Evolutionary conservation across 2,797 vertebrate species (phyloP), one percentile per base, ranked within the genome.

Genomic region (Zalophus californianus): DNA sequence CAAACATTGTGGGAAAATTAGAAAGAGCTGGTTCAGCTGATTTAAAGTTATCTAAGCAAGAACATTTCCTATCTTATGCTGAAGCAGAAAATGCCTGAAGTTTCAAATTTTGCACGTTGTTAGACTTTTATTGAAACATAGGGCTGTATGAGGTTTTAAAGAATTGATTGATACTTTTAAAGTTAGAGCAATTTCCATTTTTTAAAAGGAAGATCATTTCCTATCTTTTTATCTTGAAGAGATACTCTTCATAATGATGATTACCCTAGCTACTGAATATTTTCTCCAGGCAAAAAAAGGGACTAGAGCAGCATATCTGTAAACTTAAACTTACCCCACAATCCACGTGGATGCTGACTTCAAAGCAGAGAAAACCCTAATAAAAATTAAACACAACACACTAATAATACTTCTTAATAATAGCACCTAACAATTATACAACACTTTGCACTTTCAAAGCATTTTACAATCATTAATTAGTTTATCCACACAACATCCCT

Each of bases 401-500:
- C 83, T 97, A 97, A 96, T 98, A 96, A 97, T 68, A 96, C 92
- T 97, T 94, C 96, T 97, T 97, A 96, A 97, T 97, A 97, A 97
- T 95, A 93, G 97, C 94, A 98, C 93, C 95, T 87, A 96, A 97
- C 97, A 98, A 90, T 97, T 97, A 97, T 56, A 93, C 62, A 92
- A 95, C 54, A 87, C 95, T 98, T 98, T 96, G 97, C 97, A 97
- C 97, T 95, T 97, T 98, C 96, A 97, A 98, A 98, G 97, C 93
- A 96, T 94, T 98, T 96, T 97, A 98, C 93, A 98, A 98, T 98
- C 97, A 97, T 98, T 97, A 98, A 98, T 91, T 98, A 98, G 97
- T 90, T 97, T 98, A 98, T 95, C 95, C 97, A 98, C 98, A 91
- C 93, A 98, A 98, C 97, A 96, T 83, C 97, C 91, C 75, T 84